phyloP scores from a whole-genome alignment of 2,797 vertebrate species.

The Sebastes trivittatus region DNA sequence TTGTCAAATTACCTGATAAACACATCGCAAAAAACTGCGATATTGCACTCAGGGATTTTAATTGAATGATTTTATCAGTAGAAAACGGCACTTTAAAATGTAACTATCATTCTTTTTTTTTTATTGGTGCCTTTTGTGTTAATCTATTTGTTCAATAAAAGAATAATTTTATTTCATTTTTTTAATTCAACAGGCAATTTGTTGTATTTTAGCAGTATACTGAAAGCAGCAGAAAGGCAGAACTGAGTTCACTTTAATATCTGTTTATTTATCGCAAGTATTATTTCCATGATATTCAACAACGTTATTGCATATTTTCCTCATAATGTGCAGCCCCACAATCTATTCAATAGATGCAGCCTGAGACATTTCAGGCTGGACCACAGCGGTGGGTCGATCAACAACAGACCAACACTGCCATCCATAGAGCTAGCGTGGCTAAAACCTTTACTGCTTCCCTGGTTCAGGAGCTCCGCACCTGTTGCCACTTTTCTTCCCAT shows the following conservation, averaged over 20 bases:
- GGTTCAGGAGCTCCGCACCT: neutral
- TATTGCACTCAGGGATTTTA: neutral
- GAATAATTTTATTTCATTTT: neutral
- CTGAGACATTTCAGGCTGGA: neutral
- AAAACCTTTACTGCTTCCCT: neutral
- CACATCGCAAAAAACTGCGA: too few species aligned
- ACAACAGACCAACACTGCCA: neutral
- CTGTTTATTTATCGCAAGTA: too few species aligned
- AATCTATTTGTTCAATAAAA: neutral
- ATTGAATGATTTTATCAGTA: neutral
- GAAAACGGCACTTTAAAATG: neutral
- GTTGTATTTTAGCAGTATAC: neutral
- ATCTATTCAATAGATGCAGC: neutral
- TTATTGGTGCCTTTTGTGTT: neutral
- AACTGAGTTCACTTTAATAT: too few species aligned
- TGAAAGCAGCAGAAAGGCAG: neutral
- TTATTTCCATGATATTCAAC: too few species aligned
- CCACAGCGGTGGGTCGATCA: neutral
- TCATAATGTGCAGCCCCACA: too few species aligned
- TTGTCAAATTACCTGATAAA: rapidly evolving
- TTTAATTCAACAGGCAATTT: too few species aligned
- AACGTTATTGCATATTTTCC: too few species aligned
- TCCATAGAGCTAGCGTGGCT: neutral
- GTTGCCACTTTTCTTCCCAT: neutral
- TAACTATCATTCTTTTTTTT: neutral